Conservation (phyloP, 1,140 invertebrate genomes). For the Melipona quadrifasciata region DNA sequence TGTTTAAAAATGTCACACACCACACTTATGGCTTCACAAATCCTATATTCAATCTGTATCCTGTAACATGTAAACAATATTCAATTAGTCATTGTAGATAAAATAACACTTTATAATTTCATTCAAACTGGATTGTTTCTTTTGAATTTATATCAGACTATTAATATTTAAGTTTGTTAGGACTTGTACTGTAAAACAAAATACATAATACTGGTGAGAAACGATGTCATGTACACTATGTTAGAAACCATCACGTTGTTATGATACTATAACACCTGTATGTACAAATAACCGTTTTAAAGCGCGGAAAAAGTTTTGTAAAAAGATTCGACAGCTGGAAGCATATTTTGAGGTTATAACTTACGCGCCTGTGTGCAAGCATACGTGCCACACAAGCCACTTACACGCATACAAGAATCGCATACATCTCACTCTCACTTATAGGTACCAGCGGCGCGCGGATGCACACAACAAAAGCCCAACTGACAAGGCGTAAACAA, state of each 20-base stretch:
- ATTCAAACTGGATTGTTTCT: neutral
- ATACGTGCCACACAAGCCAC: slow-evolving; percentile 67
- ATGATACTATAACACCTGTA: neutral
- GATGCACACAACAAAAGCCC: slow-evolving; percentile 76
- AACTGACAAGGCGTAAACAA: slow-evolving; percentile 81
- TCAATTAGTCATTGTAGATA: slow-evolving; percentile 15
- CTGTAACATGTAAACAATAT: slow-evolving; percentile 56
- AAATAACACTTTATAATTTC: neutral
- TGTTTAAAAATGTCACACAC: slow-evolving; percentile 15
- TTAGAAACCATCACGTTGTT: neutral
- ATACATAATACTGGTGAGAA: neutral
- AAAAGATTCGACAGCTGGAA: slow-evolving; percentile 74
- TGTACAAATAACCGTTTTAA: neutral
- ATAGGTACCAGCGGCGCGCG: slow-evolving; percentile 72
- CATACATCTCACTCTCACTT: slow-evolving; percentile 60
- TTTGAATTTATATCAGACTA: slow-evolving; percentile 1
- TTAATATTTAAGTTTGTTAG: neutral
- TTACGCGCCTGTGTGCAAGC: slow-evolving; percentile 66
- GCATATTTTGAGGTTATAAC: slow-evolving; percentile 76
- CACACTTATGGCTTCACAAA: slow-evolving; percentile 28
- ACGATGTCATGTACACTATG: neutral
- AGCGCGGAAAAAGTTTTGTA: neutral
- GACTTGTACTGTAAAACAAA: neutral
- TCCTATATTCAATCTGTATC: slow-evolving; percentile 9
- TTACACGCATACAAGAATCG: slow-evolving; percentile 49